Base-by-base conservation (phyloP, 2,888 invertebrate species). In the Cyaniris semiargus region DNA sequence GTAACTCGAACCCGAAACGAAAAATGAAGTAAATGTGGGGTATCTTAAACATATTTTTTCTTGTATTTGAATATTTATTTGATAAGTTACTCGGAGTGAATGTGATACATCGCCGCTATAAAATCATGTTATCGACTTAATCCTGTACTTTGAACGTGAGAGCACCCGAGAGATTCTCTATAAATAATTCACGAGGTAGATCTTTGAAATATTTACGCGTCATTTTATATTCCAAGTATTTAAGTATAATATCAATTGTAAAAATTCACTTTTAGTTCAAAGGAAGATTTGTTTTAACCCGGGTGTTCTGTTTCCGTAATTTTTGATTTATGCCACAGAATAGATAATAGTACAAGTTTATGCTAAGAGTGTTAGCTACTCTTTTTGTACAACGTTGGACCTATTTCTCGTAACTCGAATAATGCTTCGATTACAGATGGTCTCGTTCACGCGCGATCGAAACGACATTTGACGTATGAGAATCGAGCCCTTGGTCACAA, bases 111-210 rank as follows among this genome's bases (percentile, higher is more conserved):
- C 13, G 66, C 27, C 10, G 66, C 66, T 66, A 66, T 66, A 31
- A 66, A 66, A 66, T 66, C 66, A 66, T 66, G 27, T 66, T 66
- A 66, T 66, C 66, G 66, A 66, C 66, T 27, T 66, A 66, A 66
- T 27, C 66, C 66, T 3, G 66, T 15, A 66, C 66, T 31, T 31
- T 66, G 66, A 66, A 66, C 27, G 27, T 66, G 66, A 66, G 66
- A 66, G 66, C 66, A 1, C 66, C 27, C 66, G 27, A 18, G 66
- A 31, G 27, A 66, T 60, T 60, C 23, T 60, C 60, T 66, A 66
- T 66, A 66, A 66, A 66, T 66, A 66, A 66, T 66, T 66, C 27
- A 66, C 27, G 66, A 66, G 27, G 66, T 15, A 18, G 66, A 27
- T 66, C 66, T 66, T 31, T 66, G 66, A 66, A 66, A 66, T 66